phyloP scores from a whole-genome alignment of 2,888 invertebrate genomes.

The Ceriagrion tenellum region DNA sequence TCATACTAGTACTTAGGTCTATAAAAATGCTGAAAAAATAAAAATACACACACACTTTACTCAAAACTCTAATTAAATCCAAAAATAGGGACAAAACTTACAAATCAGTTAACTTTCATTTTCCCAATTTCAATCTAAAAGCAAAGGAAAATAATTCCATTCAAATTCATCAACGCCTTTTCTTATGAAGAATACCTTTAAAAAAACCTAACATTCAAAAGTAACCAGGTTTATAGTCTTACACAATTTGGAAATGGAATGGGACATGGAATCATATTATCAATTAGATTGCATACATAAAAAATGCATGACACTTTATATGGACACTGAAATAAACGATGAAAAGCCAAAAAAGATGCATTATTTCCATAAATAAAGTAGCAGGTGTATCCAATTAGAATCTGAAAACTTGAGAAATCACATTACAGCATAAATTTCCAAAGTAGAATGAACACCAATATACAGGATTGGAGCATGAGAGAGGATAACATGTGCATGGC shows the following conservation, averaged over 20 bases:
- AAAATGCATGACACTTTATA: background rate
- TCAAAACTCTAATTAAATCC: background rate
- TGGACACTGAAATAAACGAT: background rate
- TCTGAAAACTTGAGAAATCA: conserved; percentile 38
- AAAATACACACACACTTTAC: background rate
- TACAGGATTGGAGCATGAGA: conserved; percentile 4
- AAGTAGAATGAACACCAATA: conserved; percentile 57
- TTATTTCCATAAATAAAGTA: conserved; percentile 5
- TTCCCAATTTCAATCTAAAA: background rate
- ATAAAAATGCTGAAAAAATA: background rate
- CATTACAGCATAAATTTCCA: conserved; percentile 12
- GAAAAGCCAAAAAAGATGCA: background rate
- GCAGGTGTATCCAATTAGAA: background rate
- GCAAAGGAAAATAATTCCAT: background rate
- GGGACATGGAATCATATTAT: background rate
- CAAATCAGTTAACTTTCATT: background rate
- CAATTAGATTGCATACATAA: background rate
- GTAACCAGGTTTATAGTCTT: background rate
- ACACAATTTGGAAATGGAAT: background rate
- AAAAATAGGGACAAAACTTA: background rate
- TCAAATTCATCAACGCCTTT: background rate
- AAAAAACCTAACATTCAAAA: background rate
- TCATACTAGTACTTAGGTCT: background rate
- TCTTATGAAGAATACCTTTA: background rate
- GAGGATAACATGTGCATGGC: background rate